Percentiles rank a stretch among this genome's conserved stretches.
phyloP scores from a whole-genome alignment of 2,888 invertebrate species.

The Acleris sparsana region DNA sequence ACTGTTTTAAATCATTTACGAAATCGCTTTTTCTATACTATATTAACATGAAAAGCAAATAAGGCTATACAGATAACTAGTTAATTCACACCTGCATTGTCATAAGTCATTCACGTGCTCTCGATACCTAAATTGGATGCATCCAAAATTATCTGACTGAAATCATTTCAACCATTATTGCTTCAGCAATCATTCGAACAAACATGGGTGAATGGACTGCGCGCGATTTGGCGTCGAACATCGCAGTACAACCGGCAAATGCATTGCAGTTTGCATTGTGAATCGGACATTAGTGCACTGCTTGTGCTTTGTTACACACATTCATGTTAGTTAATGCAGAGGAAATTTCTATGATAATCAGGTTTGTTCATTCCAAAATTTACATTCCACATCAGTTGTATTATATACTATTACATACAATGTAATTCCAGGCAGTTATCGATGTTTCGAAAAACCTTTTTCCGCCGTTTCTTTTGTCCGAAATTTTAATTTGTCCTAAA shows the following conservation, averaged over 20 bases:
- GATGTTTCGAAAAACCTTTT: too few relatives aligned
- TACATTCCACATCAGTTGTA: not conserved
- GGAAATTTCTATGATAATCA: not conserved
- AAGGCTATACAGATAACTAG: not conserved
- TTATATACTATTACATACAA: not conserved
- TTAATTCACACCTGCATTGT: not conserved
- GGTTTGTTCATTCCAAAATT: not conserved
- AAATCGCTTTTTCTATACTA: too few relatives aligned
- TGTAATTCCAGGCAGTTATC: too few relatives aligned
- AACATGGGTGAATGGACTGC: not conserved
- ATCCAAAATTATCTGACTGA: not conserved
- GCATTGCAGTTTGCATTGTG: constrained; percentile 1
- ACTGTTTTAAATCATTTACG: too few relatives aligned
- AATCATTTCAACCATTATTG: not conserved
- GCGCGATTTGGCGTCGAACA: constrained; percentile 2
- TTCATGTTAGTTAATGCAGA: not conserved
- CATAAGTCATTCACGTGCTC: not conserved
- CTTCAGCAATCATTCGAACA: constrained; percentile 1
- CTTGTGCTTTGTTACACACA: constrained; percentile 3
- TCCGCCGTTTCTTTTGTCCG: too few relatives aligned
- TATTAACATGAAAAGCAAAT: too few relatives aligned
- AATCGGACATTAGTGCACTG: constrained; percentile 2
- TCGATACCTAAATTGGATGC: not conserved
- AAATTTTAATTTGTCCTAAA: too few relatives aligned
- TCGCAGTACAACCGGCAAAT: not conserved